Percentiles rank a stretch among this genome's conserved stretches.
phyloP scores from a whole-genome alignment of 1,140 invertebrate genomes.

The Eciton burchellii region DNA sequence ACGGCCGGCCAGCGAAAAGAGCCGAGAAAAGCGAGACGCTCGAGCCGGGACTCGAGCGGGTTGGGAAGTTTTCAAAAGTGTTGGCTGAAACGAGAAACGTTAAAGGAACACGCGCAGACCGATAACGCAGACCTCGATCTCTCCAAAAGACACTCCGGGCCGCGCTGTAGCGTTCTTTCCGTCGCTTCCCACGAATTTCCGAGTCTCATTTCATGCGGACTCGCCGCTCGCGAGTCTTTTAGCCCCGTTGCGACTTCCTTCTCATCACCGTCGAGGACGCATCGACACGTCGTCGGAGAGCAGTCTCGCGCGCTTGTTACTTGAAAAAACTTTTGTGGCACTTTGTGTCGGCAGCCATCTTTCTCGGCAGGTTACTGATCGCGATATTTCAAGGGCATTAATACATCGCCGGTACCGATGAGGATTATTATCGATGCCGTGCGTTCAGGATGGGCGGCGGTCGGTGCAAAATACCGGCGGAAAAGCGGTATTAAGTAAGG shows the following conservation, averaged over 20 bases:
- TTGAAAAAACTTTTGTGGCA: neutral
- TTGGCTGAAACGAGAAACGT: conserved; percentile 73
- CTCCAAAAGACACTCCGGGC: conserved; percentile 68
- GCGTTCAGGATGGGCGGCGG: conserved; percentile 28
- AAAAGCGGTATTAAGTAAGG: conserved; percentile 64
- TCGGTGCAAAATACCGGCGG: conserved; percentile 62
- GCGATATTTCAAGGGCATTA: neutral
- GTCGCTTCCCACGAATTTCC: conserved; percentile 42
- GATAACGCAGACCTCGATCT: conserved; percentile 68
- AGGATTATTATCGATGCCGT: conserved; percentile 20
- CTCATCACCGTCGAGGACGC: neutral
- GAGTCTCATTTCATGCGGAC: conserved; percentile 18
- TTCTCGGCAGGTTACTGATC: neutral
- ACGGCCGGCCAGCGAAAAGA: conserved; percentile 68
- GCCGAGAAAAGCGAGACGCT: conserved; percentile 59
- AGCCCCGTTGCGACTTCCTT: neutral
- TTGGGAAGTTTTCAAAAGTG: conserved; percentile 78
- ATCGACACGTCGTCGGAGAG: neutral
- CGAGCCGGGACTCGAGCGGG: conserved; percentile 34
- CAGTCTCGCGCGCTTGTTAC: neutral
- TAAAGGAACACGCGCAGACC: conserved; percentile 64
- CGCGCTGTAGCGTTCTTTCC: conserved; percentile 60
- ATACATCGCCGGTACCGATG: neutral
- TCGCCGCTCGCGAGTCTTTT: neutral
- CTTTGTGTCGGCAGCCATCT: neutral